Evolutionary conservation across 2,113 vertebrate species (phyloP).

Genomic region (Amblyopsis rosae): DNA sequence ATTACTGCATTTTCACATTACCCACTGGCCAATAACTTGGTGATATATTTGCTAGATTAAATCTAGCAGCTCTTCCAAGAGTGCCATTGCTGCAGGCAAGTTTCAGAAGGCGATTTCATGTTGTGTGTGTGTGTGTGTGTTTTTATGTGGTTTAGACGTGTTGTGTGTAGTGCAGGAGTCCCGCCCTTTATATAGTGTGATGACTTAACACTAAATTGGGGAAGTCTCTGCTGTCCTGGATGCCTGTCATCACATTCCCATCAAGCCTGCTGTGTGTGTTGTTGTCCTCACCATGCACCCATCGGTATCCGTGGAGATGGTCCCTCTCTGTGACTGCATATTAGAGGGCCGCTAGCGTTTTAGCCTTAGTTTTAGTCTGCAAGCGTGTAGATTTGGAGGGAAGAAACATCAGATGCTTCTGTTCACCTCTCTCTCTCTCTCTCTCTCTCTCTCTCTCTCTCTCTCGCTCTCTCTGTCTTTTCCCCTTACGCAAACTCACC

Average conservation of each 20-base stretch:
- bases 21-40: slow-evolving; percentile 59
- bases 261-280: slow-evolving; percentile 30
- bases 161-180: slow-evolving; percentile 50
- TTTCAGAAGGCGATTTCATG: slow-evolving; percentile 58
- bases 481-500: slow-evolving; percentile 10
- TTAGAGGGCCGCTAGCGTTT: slow-evolving; percentile 42
- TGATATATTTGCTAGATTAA: slow-evolving; percentile 64
- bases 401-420: slow-evolving; percentile 38
- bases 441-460: not conserved
- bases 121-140: slow-evolving; percentile 29
- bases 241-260: slow-evolving; percentile 49
- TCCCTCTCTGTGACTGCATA: slow-evolving; percentile 46
- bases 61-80: slow-evolving; percentile 66
- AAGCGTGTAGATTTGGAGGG: slow-evolving; percentile 31
- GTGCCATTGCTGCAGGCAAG: slow-evolving; percentile 52
- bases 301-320: slow-evolving; percentile 51
- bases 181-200: slow-evolving; percentile 51
- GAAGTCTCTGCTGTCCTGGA: slow-evolving; percentile 49
- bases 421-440: slow-evolving; percentile 24
- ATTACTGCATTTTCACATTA: slow-evolving; percentile 51
- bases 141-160: slow-evolving; percentile 34
- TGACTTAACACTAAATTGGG: slow-evolving; percentile 62
- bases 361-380: slow-evolving; percentile 47
- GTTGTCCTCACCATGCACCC: slow-evolving; percentile 21
- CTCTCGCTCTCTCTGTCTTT: not conserved